Conservation (phyloP, 2,113 vertebrate genomes). For the Aptenodytes forsteri region DNA sequence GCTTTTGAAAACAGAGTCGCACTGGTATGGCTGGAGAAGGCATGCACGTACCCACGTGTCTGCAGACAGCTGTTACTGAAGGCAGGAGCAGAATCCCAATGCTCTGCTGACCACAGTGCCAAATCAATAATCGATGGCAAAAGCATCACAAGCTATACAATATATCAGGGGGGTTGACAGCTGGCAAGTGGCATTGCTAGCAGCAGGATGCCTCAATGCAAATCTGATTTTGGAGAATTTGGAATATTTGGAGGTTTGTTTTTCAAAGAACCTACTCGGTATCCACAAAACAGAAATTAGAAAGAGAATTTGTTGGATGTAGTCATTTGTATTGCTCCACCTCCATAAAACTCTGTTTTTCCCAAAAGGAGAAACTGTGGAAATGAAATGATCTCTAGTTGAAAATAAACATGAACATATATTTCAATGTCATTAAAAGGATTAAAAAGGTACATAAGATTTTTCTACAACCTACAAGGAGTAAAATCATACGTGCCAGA, state of each 20-base stretch:
- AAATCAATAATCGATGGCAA: not conserved
- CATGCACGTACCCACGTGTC: not conserved
- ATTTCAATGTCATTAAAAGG: not conserved
- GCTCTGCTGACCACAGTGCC: not conserved
- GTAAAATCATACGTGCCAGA: not conserved
- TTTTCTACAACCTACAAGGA: not conserved
- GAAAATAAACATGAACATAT: not conserved
- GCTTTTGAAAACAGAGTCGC: not conserved
- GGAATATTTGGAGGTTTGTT: not conserved
- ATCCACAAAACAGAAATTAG: not conserved
- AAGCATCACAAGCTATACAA: not conserved
- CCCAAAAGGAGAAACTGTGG: not conserved
- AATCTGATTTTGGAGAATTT: not conserved
- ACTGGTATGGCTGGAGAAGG: not conserved
- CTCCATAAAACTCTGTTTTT: not conserved
- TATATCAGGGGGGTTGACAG: not conserved
- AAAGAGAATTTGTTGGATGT: not conserved
- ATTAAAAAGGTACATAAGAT: not conserved
- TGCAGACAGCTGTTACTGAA: constrained; percentile 29
- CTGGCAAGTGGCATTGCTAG: not conserved
- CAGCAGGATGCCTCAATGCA: not conserved
- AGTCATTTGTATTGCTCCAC: not conserved
- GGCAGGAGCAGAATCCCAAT: constrained; percentile 18
- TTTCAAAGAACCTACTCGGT: not conserved
- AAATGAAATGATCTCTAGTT: not conserved